Evolutionary conservation across 2,888 invertebrate genomes (phyloP).

Genomic region (Hermodice carunculata): DNA sequence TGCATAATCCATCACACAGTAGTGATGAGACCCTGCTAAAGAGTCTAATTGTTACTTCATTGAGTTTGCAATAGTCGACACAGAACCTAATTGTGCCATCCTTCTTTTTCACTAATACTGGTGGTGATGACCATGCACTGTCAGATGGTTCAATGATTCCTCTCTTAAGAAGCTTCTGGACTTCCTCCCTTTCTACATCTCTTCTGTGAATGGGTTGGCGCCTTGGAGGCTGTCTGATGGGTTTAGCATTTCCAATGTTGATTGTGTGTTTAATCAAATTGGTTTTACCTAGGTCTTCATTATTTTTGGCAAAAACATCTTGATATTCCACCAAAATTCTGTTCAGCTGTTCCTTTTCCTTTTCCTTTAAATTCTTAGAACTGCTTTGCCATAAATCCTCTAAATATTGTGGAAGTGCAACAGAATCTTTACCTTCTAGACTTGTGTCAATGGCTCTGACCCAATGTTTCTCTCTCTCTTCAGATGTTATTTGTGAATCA

Average conservation of each 20-base stretch:
- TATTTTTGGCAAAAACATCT: not conserved
- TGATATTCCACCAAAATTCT: too few relatives aligned
- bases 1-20: too few relatives aligned
- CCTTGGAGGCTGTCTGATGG: slow-evolving; percentile 2
- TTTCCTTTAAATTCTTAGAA: too few relatives aligned
- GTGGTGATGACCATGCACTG: not conserved
- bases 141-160: not conserved
- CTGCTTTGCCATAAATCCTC: too few relatives aligned
- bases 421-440: too few relatives aligned
- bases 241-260: not conserved
- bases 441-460: too few relatives aligned
- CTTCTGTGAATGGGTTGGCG: not conserved
- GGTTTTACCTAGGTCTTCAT: not conserved
- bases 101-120: slow-evolving; percentile 29
- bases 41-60: slow-evolving; percentile 27
- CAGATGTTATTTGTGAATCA: too few relatives aligned
- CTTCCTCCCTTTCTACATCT: not conserved
- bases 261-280: not conserved
- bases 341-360: too few relatives aligned
- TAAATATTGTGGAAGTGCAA: too few relatives aligned
- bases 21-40: too few relatives aligned
- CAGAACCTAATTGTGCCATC: slow-evolving; percentile 31
- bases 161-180: not conserved
- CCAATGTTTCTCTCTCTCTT: too few relatives aligned
- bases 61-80: slow-evolving; percentile 34